phyloP scores from a whole-genome alignment of 2,888 invertebrate genomes.

The Volucella inanis region DNA sequence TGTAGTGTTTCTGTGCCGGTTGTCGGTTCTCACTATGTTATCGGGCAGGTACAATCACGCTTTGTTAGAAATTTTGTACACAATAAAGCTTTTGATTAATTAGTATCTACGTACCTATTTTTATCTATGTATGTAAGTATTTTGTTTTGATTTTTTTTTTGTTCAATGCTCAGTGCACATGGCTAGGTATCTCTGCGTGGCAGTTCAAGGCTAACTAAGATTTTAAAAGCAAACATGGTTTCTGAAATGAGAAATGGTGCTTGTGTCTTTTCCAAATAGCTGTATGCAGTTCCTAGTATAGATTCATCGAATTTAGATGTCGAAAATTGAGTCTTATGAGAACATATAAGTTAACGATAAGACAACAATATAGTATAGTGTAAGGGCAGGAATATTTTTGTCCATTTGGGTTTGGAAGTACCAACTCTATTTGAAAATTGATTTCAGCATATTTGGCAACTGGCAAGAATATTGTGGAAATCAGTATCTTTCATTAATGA shows the following conservation, averaged over 20 bases:
- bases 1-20: slow-evolving; percentile 39
- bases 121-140: too few relatives aligned
- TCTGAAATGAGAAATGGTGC: slow-evolving; percentile 22
- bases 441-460: too few relatives aligned
- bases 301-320: not conserved
- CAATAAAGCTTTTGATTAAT: slow-evolving; percentile 70
- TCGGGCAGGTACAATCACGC: slow-evolving; percentile 69
- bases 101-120: slow-evolving; percentile 28
- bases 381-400: not conserved
- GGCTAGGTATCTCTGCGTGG: not conserved
- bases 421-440: too few relatives aligned
- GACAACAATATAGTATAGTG: not conserved
- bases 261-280: not conserved
- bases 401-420: too few relatives aligned
- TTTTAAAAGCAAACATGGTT: slow-evolving; percentile 8
- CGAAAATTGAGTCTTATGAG: slow-evolving; percentile 19
- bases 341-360: not conserved
- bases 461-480: too few relatives aligned
- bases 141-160: too few relatives aligned
- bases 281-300: not conserved
- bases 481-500: too few relatives aligned
- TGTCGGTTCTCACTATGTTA: slow-evolving; percentile 51
- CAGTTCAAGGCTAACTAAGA: slow-evolving; percentile 47
- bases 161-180: too few relatives aligned
- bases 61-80: slow-evolving; percentile 44